Conservation (phyloP, 2,113 vertebrate genomes). For the Nibea coibor region DNA sequence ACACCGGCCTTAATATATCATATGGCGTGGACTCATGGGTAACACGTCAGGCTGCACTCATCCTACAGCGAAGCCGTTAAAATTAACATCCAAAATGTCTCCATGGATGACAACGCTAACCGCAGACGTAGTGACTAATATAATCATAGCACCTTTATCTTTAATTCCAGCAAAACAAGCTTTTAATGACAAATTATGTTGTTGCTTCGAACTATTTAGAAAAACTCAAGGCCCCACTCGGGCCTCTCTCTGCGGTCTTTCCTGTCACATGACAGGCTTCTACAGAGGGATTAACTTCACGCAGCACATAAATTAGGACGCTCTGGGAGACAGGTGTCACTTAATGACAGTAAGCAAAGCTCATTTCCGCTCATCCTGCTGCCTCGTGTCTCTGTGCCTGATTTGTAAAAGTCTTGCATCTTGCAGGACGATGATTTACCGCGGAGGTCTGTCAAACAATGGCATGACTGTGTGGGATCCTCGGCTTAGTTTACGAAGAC, state of each 20-base stretch:
- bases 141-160: background rate
- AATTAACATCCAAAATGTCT: conserved; percentile 16
- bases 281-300: conserved; percentile 86
- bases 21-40: conserved; percentile 34
- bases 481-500: conserved; percentile 86
- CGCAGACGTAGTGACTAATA: conserved; percentile 3
- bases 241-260: conserved; percentile 85
- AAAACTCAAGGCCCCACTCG: conserved; percentile 57
- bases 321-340: conserved; percentile 86
- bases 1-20: conserved; percentile 42
- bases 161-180: background rate
- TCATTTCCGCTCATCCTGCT: conserved; percentile 89
- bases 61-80: conserved; percentile 4
- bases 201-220: conserved; percentile 11
- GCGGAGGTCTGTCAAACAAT: conserved; percentile 81
- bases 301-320: conserved; percentile 82
- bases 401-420: conserved; percentile 85
- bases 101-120: conserved; percentile 6
- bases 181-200: background rate
- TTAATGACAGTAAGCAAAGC: conserved; percentile 74
- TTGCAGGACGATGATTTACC: conserved; percentile 87
- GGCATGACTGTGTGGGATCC: conserved; percentile 78
- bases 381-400: conserved; percentile 87
- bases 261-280: conserved; percentile 86
- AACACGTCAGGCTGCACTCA: conserved; percentile 27